These are phyloP conservation scores for Parambassis ranga DNA, from an alignment of 2,797 vertebrate genomes.

Conservation along the genomic window DNA sequence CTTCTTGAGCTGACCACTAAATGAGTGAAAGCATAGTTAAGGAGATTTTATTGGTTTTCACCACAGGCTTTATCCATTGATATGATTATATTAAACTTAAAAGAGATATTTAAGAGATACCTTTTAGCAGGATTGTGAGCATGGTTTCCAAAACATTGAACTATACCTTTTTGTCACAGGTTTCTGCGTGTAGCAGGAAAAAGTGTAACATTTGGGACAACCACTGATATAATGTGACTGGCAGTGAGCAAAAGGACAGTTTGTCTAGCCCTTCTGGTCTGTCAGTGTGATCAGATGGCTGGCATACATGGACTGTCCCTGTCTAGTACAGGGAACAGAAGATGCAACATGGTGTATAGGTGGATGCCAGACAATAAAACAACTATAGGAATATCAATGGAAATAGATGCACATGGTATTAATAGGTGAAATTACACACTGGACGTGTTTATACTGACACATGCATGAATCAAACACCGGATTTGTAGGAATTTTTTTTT, in stretches of 20 bases:
- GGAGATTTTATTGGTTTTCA: too few species aligned
- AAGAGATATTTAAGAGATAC: too few species aligned
- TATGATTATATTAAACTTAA: too few species aligned
- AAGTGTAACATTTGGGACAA: not conserved
- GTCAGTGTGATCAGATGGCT: slow-evolving; percentile 74
- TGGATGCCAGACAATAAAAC: slow-evolving; percentile 42
- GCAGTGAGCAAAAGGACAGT: slow-evolving; percentile 32
- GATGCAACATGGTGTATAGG: slow-evolving; percentile 18
- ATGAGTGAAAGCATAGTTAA: too few species aligned
- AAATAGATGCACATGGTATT: not conserved
- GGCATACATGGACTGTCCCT: slow-evolving; percentile 33
- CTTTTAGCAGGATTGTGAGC: not conserved
- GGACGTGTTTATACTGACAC: not conserved
- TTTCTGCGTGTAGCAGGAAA: not conserved
- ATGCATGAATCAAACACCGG: slow-evolving; percentile 7
- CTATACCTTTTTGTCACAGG: not conserved
- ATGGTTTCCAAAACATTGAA: not conserved
- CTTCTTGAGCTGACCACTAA: too few species aligned
- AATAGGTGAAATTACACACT: not conserved
- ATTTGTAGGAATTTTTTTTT: slow-evolving; percentile 3
- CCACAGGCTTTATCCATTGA: not conserved
- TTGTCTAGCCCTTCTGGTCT: slow-evolving; percentile 66
- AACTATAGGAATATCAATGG: slow-evolving; percentile 32
- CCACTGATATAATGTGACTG: slow-evolving; percentile 23
- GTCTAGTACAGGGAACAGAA: slow-evolving; percentile 34